Conservation (phyloP, 1,140 invertebrate species). For the Neocloeon triangulifer region DNA sequence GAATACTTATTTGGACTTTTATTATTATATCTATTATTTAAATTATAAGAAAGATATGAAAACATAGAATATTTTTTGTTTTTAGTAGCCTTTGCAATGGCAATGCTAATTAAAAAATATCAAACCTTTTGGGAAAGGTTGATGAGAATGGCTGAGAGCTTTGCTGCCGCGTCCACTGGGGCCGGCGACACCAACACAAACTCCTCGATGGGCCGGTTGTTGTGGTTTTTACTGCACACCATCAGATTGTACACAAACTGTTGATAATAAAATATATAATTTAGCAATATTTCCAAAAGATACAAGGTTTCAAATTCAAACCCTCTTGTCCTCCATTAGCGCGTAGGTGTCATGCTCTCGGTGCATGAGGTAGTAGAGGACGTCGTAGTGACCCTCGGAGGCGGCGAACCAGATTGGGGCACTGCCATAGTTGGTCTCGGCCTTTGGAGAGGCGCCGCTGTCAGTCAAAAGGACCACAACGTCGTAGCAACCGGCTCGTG, state of each 20-base stretch:
- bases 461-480: conserved; percentile 89
- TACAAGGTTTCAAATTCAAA: conserved; percentile 13
- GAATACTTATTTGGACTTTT: background rate
- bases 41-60: too few relatives aligned
- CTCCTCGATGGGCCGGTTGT: conserved; percentile 90
- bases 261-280: conserved; percentile 10
- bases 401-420: conserved; percentile 95
- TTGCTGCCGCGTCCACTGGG: conserved; percentile 93
- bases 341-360: conserved; percentile 94
- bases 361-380: conserved; percentile 85
- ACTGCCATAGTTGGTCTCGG: conserved; percentile 78
- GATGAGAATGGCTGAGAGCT: conserved; percentile 83
- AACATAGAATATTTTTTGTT: too few relatives aligned
- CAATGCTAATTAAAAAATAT: conserved; percentile 3
- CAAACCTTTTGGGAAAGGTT: conserved; percentile 58
- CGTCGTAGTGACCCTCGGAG: conserved; percentile 86
- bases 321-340: conserved; percentile 88
- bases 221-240: conserved; percentile 90
- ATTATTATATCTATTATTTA: background rate
- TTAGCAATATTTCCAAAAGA: background rate
- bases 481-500: conserved; percentile 81
- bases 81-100: too few relatives aligned
- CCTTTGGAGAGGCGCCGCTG: conserved; percentile 82
- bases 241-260: conserved; percentile 96
- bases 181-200: conserved; percentile 91